phyloP scores from a whole-genome alignment of 1,140 invertebrate species.

The Helicoverpa armigera region DNA sequence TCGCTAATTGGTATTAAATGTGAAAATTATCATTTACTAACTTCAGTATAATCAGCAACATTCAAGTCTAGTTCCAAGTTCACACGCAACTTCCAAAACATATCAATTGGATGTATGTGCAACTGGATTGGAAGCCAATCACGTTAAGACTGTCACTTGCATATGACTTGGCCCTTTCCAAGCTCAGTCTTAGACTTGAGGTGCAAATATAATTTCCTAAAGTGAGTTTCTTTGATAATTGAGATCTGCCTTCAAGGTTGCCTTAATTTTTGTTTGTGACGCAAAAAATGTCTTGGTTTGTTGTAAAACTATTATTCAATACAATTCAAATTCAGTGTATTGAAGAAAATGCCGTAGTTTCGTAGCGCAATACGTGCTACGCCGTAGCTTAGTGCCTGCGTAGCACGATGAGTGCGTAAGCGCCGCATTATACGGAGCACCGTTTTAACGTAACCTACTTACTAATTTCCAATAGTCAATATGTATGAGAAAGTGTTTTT shows the following conservation, averaged over 20 bases:
- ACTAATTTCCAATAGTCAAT: too few species aligned
- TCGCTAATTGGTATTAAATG: too few species aligned
- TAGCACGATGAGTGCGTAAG: neutral
- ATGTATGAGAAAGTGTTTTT: too few species aligned
- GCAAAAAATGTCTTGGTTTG: neutral
- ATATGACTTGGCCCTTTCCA: neutral
- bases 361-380: neutral
- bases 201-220: neutral
- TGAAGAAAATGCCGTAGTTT: neutral
- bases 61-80: too few species aligned
- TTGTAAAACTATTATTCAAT: neutral
- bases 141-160: constrained; percentile 5
- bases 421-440: neutral
- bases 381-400: neutral
- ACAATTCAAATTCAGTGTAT: too few species aligned
- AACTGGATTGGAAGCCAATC: neutral
- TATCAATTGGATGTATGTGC: too few species aligned
- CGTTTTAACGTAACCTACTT: too few species aligned
- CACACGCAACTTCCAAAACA: too few species aligned
- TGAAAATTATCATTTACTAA: too few species aligned
- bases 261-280: neutral
- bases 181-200: neutral
- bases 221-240: too few species aligned
- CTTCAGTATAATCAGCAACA: too few species aligned
- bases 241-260: neutral